Conservation (phyloP, 2,888 invertebrate species). For the Hofmannophila pseudospretella region DNA sequence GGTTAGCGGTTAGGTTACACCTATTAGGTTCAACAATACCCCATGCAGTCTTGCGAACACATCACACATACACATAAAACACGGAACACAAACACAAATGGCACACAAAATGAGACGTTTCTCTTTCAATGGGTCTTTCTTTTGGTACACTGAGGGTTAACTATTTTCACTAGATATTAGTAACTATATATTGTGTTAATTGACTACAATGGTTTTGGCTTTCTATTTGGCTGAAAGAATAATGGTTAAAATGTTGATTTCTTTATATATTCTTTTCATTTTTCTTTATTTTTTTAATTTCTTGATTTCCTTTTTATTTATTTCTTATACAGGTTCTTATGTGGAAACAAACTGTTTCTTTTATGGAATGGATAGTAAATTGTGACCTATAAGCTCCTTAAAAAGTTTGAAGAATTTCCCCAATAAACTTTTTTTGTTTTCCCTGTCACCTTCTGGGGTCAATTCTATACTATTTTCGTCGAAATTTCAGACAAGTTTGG, state of each 20-base stretch:
- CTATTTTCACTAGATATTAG: neutral
- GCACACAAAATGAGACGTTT: conserved; percentile 25
- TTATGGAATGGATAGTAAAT: no score
- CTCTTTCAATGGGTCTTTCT: conserved; percentile 6
- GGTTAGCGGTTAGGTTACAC: neutral
- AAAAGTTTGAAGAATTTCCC: no score
- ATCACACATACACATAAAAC: conserved; percentile 42
- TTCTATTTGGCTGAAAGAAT: conserved; percentile 43
- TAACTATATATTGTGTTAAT: conserved; percentile 18
- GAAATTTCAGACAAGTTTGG: no score
- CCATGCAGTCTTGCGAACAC: conserved; percentile 46
- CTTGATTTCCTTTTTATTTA: no score
- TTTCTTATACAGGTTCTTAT: no score
- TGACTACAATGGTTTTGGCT: conserved; percentile 42
- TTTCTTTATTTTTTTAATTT: no score
- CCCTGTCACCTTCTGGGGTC: no score
- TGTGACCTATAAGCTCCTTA: no score
- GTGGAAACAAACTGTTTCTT: no score
- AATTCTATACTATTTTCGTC: no score
- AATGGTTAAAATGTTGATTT: neutral
- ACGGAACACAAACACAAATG: conserved; percentile 26
- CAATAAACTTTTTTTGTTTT: no score
- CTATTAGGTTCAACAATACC: conserved; percentile 24
- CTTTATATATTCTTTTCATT: neutral
- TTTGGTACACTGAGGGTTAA: no score